These are phyloP conservation scores for Ephialtes manifestator DNA, from an alignment of 2,888 invertebrate species.

Conservation along the genomic window DNA sequence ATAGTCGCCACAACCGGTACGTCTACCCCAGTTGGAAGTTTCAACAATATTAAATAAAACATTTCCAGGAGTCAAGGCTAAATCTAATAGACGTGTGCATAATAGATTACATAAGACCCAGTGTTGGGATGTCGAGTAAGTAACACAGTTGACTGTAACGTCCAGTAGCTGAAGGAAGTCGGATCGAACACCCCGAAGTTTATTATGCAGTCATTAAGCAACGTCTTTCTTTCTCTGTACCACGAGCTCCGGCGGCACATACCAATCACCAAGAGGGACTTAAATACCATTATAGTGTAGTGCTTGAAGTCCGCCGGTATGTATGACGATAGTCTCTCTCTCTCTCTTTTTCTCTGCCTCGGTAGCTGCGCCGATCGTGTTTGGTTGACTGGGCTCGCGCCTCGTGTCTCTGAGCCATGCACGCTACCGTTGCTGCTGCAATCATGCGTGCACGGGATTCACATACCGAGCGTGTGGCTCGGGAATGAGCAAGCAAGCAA, in stretches of 20 bases:
- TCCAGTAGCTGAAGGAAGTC: slow-evolving; percentile 46
- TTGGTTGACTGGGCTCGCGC: slow-evolving; percentile 37
- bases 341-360: slow-evolving; percentile 4
- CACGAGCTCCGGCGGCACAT: slow-evolving; percentile 32
- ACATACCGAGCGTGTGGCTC: slow-evolving; percentile 39
- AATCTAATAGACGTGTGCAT: too few relatives aligned
- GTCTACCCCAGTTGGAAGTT: too few relatives aligned
- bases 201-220: slow-evolving; percentile 53
- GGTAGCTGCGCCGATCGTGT: slow-evolving; percentile 30
- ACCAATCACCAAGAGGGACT: slow-evolving; percentile 31
- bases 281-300: slow-evolving; percentile 39
- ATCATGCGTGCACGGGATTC: slow-evolving; percentile 43
- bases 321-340: slow-evolving; percentile 4
- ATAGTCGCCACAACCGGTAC: too few relatives aligned
- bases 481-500: slow-evolving; percentile 3
- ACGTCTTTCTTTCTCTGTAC: slow-evolving; percentile 15
- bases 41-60: too few relatives aligned
- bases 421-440: slow-evolving; percentile 6
- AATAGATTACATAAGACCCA: background rate
- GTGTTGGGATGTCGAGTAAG: slow-evolving; percentile 6
- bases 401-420: slow-evolving; percentile 32
- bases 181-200: slow-evolving; percentile 39
- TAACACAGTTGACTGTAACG: slow-evolving; percentile 32
- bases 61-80: too few relatives aligned
- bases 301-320: slow-evolving; percentile 24